phyloP scores from a whole-genome alignment of 2,888 invertebrate species.

The Phrixothrix hirtus region DNA sequence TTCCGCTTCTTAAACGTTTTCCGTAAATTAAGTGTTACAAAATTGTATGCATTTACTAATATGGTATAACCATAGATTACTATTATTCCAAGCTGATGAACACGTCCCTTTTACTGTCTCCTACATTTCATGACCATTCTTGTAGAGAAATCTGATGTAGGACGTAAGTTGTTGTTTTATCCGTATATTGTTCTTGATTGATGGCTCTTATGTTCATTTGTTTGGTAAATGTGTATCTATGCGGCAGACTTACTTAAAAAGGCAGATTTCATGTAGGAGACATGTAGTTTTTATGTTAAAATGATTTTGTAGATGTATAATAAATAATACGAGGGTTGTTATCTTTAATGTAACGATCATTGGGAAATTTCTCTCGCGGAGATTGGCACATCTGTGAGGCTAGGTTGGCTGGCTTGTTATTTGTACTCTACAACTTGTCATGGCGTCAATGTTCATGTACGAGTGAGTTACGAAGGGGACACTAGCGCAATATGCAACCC shows the following conservation, averaged over 20 bases:
- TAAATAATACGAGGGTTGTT: too few species aligned
- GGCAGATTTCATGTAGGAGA: background rate
- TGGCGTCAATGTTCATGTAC: too few species aligned
- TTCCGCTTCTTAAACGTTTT: too few species aligned
- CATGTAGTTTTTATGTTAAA: background rate
- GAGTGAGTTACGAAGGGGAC: too few species aligned
- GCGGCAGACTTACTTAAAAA: background rate
- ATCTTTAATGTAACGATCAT: too few species aligned
- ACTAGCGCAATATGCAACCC: too few species aligned
- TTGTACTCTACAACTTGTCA: too few species aligned
- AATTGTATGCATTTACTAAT: background rate
- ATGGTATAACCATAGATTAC: constrained; percentile 11
- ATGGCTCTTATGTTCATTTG: constrained; percentile 10
- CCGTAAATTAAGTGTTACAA: too few species aligned
- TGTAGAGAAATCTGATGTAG: constrained; percentile 30
- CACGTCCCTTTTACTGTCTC: constrained; percentile 19
- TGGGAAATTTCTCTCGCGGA: too few species aligned
- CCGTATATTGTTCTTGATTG: constrained; percentile 18
- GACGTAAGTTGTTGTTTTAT: constrained; percentile 23
- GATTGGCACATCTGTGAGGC: too few species aligned
- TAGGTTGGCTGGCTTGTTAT: too few species aligned
- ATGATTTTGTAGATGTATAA: too few species aligned
- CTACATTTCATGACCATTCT: constrained; percentile 27
- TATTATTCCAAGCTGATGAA: constrained; percentile 27
- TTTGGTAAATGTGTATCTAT: constrained; percentile 15